Conservation (phyloP, 2,888 invertebrate species). For the Ornithoptera alexandrae region DNA sequence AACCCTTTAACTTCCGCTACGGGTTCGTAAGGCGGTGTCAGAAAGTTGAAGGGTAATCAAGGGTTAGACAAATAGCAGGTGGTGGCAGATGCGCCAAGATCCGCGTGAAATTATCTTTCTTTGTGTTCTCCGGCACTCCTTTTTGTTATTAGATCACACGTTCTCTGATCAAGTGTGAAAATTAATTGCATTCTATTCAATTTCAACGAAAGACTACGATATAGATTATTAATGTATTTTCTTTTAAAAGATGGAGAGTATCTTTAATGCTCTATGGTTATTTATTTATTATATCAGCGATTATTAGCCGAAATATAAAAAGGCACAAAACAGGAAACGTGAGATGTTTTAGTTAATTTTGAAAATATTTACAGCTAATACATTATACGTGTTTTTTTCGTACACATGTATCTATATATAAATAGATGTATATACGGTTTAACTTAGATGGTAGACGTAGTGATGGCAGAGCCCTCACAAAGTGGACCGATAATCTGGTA, state of each 20-base stretch:
- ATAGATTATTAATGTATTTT: conserved; percentile 13
- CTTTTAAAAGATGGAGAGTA: neutral
- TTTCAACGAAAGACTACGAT: conserved; percentile 39
- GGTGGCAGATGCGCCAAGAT: conserved; percentile 73
- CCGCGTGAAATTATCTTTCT: conserved; percentile 75
- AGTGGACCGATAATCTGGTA: no score
- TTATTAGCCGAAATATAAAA: no score
- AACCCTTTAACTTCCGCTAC: conserved; percentile 66
- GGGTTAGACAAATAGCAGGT: conserved; percentile 66
- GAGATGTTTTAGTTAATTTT: no score
- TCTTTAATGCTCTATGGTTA: neutral
- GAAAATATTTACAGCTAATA: no score
- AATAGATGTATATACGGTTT: no score
- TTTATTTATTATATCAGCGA: no score
- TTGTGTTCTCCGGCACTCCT: conserved; percentile 37
- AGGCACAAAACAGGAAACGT: no score
- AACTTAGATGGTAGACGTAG: no score
- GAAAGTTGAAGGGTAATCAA: conserved; percentile 58
- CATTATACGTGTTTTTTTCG: no score
- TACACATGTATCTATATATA: no score
- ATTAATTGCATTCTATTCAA: conserved; percentile 63
- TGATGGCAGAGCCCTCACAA: no score
- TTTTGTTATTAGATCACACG: conserved; percentile 58
- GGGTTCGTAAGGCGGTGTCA: conserved; percentile 56
- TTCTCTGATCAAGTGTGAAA: conserved; percentile 68